Percentiles rank a stretch among this genome's conserved stretches.
These are phyloP conservation scores for Eumerus sabulonum DNA, from an alignment of 2,888 invertebrate species.

Conservation along the genomic window DNA sequence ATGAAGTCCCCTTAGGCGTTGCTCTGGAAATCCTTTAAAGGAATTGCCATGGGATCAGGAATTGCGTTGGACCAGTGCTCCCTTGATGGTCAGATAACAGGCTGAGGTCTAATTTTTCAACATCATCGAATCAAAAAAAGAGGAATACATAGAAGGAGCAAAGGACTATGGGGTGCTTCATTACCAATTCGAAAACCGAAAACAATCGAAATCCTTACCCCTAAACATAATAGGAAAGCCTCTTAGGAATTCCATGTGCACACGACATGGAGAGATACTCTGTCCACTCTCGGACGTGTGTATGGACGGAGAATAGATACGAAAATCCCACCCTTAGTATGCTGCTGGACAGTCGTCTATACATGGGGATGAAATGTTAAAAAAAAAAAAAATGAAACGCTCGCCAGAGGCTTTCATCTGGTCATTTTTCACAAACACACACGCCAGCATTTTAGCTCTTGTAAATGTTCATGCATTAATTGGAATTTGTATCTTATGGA, in stretches of 20 bases:
- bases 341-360: neutral
- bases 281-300: neutral
- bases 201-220: constrained; percentile 15
- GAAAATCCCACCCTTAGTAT: constrained; percentile 1
- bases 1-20: too few species aligned
- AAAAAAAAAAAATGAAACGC: neutral
- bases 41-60: constrained; percentile 10
- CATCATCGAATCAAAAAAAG: too few species aligned
- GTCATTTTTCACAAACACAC: constrained; percentile 5
- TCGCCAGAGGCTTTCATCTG: constrained; percentile 12
- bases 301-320: neutral
- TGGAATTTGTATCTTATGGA: constrained; percentile 38
- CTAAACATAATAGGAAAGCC: constrained; percentile 27
- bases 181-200: constrained; percentile 45
- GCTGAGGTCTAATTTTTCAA: constrained; percentile 1
- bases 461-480: constrained; percentile 56
- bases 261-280: constrained; percentile 5
- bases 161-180: too few species aligned
- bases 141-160: too few species aligned
- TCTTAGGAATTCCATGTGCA: constrained; percentile 26
- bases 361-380: neutral
- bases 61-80: too few species aligned
- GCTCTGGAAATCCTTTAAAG: too few species aligned
- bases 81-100: constrained; percentile 37
- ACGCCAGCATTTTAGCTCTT: constrained; percentile 7